Percentiles rank a stretch among this genome's conserved stretches.
Evolutionary conservation across 2,888 invertebrate genomes (phyloP).

Genomic region (Odontothrips loti): DNA sequence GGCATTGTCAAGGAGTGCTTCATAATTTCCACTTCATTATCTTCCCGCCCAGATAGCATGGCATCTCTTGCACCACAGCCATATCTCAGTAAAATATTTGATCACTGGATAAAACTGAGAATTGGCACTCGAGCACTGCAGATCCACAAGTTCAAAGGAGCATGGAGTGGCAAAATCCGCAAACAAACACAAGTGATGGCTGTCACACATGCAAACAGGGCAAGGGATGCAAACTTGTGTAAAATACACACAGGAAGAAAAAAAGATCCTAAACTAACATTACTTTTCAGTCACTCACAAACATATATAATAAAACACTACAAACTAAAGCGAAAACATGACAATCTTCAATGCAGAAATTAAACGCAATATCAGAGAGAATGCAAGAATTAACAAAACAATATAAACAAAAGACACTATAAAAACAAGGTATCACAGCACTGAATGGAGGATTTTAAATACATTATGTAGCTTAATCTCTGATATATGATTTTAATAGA

Average conservation of each 20-base stretch:
- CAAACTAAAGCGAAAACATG: constrained; percentile 17
- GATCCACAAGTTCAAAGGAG: not conserved
- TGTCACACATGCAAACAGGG: not conserved
- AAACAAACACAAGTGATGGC: not conserved
- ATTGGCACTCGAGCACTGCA: not conserved
- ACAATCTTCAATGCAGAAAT: constrained; percentile 17
- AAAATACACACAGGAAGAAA: not conserved
- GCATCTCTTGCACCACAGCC: no score
- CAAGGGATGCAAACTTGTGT: not conserved
- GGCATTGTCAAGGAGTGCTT: no score
- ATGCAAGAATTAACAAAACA: constrained; percentile 23
- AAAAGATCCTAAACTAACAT: not conserved
- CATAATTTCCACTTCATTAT: no score
- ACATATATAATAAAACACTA: constrained; percentile 22
- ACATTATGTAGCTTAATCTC: constrained; percentile 6
- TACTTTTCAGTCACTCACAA: constrained; percentile 12
- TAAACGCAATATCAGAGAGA: constrained; percentile 10
- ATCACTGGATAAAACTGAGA: constrained; percentile 4
- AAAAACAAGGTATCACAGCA: constrained; percentile 26
- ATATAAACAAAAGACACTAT: constrained; percentile 27
- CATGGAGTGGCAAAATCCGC: not conserved
- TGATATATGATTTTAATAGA: not conserved
- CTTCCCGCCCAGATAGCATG: no score
- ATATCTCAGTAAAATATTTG: not conserved
- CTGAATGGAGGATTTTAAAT: constrained; percentile 23